Base-by-base conservation (phyloP, 2,797 vertebrate genomes). In the Mus caroli region DNA sequence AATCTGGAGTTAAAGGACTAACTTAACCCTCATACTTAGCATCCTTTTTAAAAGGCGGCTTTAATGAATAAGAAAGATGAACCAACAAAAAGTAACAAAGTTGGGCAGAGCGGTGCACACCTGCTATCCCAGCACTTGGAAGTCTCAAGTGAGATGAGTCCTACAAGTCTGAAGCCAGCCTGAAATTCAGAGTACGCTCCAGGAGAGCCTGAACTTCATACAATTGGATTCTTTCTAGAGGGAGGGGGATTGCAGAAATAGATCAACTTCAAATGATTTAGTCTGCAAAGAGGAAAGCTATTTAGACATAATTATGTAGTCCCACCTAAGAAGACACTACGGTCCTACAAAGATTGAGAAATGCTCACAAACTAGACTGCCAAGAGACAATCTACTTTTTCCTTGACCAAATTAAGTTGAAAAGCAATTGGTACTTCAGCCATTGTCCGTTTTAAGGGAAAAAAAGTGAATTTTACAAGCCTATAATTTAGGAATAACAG, bases 61-160 rank as follows among this genome's bases (percentile, higher is more conserved):
- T 96, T 37, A 52, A 79, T 52, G 64, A 82, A 90, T 64, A 85
- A 88, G 85, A 58, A 76, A 90, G 80, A 56, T 52, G 9, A 91
- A 34, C 15, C 26, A 58, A 31, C 52, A 46, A 58, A 54, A 90
- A 80, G n/a, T 37, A 52, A 4, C 26, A 34, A 60, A 58, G n/a
- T 37, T 52, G 34, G 58, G 43, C 22, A 78, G 15, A 34, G 43
- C 28, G 24, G 58, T 37, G 10, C 40, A 50, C 7, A 62, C 2
- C 46, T n/a, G 13, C 31, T 50, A 77, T n/a, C 31, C 20, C 40
- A 62, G 87, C 20, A 60, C 40, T 26, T 26, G 3, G 0, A 43
- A 34, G 22, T 50, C 58, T 78, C 22, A 52, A 64, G 43, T 3
- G 60, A 75, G 50, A 56, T 31, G 37, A 46, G 17, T 34, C 34